Percentiles rank a stretch among this genome's conserved stretches.
These are phyloP conservation scores for Amphilophus citrinellus DNA, from an alignment of 2,113 vertebrate genomes.

Conservation along the genomic window DNA sequence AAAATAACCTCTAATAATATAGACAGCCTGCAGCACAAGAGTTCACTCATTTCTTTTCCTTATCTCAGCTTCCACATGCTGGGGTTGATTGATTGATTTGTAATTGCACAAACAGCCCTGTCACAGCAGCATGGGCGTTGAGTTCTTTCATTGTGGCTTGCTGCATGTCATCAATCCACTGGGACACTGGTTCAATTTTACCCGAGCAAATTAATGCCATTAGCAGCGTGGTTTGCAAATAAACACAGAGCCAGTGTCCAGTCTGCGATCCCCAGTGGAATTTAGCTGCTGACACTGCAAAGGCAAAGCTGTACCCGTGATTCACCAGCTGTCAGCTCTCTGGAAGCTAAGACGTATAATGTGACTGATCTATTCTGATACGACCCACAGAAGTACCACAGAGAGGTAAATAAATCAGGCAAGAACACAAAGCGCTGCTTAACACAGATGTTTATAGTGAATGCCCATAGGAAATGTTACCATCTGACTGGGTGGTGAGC, in stretches of 20 bases:
- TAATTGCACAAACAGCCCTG: slow-evolving; percentile 32
- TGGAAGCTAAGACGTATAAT: background rate
- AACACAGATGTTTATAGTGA: too few species aligned
- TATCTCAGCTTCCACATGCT: slow-evolving; percentile 53
- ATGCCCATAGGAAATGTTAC: background rate
- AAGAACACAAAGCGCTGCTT: too few species aligned
- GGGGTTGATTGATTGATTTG: slow-evolving; percentile 61
- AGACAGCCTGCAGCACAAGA: background rate
- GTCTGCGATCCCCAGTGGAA: slow-evolving; percentile 30
- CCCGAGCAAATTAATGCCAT: slow-evolving; percentile 66
- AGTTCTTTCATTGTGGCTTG: slow-evolving; percentile 20
- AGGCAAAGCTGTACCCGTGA: background rate
- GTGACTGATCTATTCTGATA: slow-evolving; percentile 37
- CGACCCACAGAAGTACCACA: background rate
- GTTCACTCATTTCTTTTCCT: slow-evolving; percentile 23
- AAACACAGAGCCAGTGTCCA: slow-evolving; percentile 27
- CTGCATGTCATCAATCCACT: background rate
- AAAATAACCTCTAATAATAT: too few species aligned
- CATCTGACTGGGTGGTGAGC: background rate
- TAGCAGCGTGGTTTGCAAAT: slow-evolving; percentile 52
- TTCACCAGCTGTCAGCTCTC: slow-evolving; percentile 50
- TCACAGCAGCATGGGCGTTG: background rate
- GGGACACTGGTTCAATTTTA: slow-evolving; percentile 60
- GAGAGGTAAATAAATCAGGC: background rate
- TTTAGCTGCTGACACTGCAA: slow-evolving; percentile 30